phyloP scores from a whole-genome alignment of 30 jellyfish, hydroid and myxozoan species.

The Morbakka virulenta region DNA sequence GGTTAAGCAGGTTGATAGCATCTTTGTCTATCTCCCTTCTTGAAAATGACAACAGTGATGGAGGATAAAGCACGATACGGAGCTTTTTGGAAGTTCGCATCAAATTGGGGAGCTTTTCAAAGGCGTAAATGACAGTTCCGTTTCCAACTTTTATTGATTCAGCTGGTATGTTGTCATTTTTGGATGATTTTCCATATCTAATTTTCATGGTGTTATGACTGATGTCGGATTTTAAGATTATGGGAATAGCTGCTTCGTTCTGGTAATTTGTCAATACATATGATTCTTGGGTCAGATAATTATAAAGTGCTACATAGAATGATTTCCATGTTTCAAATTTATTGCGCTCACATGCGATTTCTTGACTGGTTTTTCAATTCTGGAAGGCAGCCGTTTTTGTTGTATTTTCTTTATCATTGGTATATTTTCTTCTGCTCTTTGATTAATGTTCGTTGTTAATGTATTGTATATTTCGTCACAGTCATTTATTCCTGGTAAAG shows the following conservation, averaged over 20 bases:
- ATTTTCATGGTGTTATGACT: conserved; percentile 5
- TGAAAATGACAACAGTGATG: conserved; percentile 1
- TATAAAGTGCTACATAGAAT: conserved; percentile 11
- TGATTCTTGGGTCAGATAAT: conserved; percentile 4
- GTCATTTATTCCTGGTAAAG: conserved; percentile 4
- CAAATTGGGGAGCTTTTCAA: background rate
- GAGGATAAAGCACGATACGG: conserved; percentile 3
- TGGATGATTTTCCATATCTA: conserved; percentile 1
- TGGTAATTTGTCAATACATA: conserved; percentile 7
- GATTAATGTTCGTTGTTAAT: conserved; percentile 9
- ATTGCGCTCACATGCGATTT: no score
- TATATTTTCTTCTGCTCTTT: no score
- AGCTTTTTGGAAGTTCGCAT: background rate
- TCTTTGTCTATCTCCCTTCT: conserved; percentile 14
- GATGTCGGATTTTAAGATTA: background rate
- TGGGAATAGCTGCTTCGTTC: conserved; percentile 14
- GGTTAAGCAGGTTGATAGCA: no score
- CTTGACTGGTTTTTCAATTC: no score
- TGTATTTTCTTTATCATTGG: no score
- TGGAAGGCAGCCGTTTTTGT: no score
- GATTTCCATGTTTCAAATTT: conserved; percentile 13
- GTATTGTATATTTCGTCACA: conserved; percentile 11
- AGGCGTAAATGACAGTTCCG: conserved; percentile 4
- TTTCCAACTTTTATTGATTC: background rate
- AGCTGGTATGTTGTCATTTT: conserved; percentile 10